Conservation (phyloP, 1,140 invertebrate species). For the Leguminivora glycinivorella region DNA sequence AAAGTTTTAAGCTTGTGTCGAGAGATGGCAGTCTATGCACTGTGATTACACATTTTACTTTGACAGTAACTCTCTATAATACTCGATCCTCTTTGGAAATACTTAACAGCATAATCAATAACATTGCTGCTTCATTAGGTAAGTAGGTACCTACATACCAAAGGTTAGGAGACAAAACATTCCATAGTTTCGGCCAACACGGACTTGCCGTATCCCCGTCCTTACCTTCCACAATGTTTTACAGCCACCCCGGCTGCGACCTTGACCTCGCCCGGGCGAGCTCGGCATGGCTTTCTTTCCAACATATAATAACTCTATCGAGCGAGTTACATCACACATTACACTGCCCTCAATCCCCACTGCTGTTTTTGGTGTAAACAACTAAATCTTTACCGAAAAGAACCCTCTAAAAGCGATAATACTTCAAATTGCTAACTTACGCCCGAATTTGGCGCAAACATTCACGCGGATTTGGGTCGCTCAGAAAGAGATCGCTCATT, state of each 20-base stretch:
- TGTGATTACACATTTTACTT: too few species aligned
- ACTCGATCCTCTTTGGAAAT: too few species aligned
- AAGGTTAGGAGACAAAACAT: too few species aligned
- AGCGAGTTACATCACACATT: neutral
- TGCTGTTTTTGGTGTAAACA: neutral
- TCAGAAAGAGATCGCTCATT: slow-evolving; percentile 1
- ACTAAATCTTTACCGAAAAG: neutral
- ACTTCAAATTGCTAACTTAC: neutral
- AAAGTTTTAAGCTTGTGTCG: too few species aligned
- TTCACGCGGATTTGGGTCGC: neutral
- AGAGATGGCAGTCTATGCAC: too few species aligned
- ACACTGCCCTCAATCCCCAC: neutral
- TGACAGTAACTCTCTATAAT: too few species aligned
- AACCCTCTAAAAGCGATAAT: too few species aligned
- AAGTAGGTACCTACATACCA: too few species aligned
- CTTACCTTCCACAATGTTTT: slow-evolving; percentile 1
- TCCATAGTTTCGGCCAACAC: neutral
- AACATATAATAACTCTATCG: neutral
- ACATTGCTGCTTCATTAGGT: too few species aligned
- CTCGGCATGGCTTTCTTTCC: neutral
- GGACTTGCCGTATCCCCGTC: neutral
- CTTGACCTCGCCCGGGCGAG: slow-evolving; percentile 17
- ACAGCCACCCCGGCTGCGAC: neutral
- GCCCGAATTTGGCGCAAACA: neutral
- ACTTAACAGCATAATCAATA: too few species aligned